Evolutionary conservation across 2,797 vertebrate genomes (phyloP).

Genomic region (Pagetopsis macropterus): DNA sequence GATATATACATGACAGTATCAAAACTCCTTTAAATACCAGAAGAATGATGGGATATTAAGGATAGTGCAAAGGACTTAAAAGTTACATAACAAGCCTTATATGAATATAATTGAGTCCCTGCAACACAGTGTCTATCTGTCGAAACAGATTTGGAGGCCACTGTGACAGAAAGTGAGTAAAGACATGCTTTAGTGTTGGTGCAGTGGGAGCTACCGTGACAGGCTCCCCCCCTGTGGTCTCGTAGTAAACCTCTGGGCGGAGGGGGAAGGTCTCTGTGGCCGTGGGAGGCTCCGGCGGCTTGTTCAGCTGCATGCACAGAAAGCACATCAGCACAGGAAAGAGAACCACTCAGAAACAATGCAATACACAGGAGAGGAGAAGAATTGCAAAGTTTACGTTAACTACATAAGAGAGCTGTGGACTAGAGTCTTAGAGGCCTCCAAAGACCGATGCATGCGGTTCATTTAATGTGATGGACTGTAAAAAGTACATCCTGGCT

Average conservation of each 20-base stretch:
- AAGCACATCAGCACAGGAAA: slow-evolving; percentile 31
- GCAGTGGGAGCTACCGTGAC: slow-evolving; percentile 75
- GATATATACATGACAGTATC: neutral
- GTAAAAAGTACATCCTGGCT: too few species aligned
- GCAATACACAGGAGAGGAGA: neutral
- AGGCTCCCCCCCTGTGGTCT: slow-evolving; percentile 79
- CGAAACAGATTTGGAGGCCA: slow-evolving; percentile 22
- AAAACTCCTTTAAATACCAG: neutral
- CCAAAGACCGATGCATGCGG: too few species aligned
- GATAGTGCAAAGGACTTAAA: neutral
- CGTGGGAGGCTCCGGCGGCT: slow-evolving; percentile 70
- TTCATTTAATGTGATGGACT: too few species aligned
- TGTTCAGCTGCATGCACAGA: slow-evolving; percentile 75
- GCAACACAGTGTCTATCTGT: slow-evolving; percentile 6
- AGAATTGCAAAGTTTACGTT: neutral
- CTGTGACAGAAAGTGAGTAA: slow-evolving; percentile 19
- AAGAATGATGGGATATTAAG: slow-evolving; percentile 2
- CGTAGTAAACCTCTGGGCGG: slow-evolving; percentile 79
- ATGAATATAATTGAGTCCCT: neutral
- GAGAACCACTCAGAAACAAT: neutral
- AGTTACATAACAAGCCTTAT: neutral
- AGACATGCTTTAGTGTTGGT: slow-evolving; percentile 22
- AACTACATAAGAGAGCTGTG: neutral
- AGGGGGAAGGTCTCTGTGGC: slow-evolving; percentile 76
- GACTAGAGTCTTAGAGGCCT: neutral